Evolutionary conservation across 2,113 vertebrate genomes (phyloP).

Genomic region (Psilopsiagon aurifrons): DNA sequence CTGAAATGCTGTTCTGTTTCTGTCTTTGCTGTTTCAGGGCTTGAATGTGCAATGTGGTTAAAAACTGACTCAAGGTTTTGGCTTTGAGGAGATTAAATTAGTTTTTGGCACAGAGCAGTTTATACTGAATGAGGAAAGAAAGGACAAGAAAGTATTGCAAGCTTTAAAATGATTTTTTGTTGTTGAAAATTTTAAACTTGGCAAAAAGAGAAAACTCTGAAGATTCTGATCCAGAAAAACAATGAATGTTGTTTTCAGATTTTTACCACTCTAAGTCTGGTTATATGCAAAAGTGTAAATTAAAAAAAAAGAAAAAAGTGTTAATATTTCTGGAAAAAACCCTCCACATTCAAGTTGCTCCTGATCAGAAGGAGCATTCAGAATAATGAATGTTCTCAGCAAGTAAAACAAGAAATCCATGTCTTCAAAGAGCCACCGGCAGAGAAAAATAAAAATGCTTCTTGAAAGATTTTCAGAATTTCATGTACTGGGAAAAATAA

Average conservation of each 20-base stretch:
- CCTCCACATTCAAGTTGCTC: fast-evolving
- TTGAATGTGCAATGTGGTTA: conserved; percentile 41
- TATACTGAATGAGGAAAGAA: neutral
- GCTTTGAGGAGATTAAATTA: conserved; percentile 24
- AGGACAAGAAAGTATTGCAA: conserved; percentile 1
- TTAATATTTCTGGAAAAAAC: neutral
- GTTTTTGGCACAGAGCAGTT: conserved; percentile 18
- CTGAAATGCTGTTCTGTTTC: conserved; percentile 67
- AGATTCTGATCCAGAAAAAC: neutral
- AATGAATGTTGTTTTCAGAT: neutral
- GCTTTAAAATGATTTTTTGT: neutral
- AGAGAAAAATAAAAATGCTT: neutral
- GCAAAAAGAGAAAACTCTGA: neutral
- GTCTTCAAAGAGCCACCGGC: neutral
- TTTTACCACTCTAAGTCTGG: neutral
- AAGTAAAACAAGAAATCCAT: neutral
- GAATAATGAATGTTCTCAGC: neutral
- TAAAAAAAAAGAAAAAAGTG: neutral
- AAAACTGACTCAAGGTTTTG: conserved; percentile 28
- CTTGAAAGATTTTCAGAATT: neutral
- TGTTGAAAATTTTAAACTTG: neutral
- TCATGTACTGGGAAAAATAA: neutral
- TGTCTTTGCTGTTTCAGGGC: conserved; percentile 42
- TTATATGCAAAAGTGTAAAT: neutral
- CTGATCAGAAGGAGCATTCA: neutral